Evolutionary conservation across 2,888 invertebrate genomes (phyloP).

Genomic region (Rhingia campestris): DNA sequence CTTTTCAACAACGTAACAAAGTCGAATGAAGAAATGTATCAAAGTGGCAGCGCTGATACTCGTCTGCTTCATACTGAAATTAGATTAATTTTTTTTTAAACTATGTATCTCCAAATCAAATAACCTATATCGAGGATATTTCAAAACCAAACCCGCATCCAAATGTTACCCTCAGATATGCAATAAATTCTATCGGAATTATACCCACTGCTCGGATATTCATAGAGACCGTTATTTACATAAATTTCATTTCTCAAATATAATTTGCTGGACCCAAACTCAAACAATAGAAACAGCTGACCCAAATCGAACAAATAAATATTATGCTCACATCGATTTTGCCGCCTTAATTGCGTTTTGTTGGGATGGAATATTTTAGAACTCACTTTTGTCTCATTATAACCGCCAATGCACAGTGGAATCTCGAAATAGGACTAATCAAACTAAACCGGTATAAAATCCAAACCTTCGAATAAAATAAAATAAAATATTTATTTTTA

Average conservation of each 20-base stretch:
- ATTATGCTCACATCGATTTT: slow-evolving; percentile 31
- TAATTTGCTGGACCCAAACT: slow-evolving; percentile 9
- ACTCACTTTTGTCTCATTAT: background rate
- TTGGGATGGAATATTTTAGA: slow-evolving; percentile 33
- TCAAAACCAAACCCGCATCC: background rate
- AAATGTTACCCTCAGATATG: background rate
- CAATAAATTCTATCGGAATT: slow-evolving; percentile 21
- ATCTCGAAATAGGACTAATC: slow-evolving; percentile 19
- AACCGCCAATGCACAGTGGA: background rate
- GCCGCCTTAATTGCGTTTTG: slow-evolving; percentile 33
- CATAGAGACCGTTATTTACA: slow-evolving; percentile 43
- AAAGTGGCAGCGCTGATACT: no score
- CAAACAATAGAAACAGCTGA: slow-evolving; percentile 11
- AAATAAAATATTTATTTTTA: background rate
- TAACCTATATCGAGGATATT: background rate
- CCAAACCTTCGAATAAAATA: background rate
- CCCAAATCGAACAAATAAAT: slow-evolving; percentile 39
- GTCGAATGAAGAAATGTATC: no score
- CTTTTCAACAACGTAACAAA: no score
- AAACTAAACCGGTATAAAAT: slow-evolving; percentile 27
- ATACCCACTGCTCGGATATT: background rate
- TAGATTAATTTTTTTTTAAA: background rate
- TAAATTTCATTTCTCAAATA: slow-evolving; percentile 37
- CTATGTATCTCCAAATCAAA: background rate
- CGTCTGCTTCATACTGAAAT: background rate